phyloP scores from a whole-genome alignment of 2,113 vertebrate species.

The Leptosomus discolor region DNA sequence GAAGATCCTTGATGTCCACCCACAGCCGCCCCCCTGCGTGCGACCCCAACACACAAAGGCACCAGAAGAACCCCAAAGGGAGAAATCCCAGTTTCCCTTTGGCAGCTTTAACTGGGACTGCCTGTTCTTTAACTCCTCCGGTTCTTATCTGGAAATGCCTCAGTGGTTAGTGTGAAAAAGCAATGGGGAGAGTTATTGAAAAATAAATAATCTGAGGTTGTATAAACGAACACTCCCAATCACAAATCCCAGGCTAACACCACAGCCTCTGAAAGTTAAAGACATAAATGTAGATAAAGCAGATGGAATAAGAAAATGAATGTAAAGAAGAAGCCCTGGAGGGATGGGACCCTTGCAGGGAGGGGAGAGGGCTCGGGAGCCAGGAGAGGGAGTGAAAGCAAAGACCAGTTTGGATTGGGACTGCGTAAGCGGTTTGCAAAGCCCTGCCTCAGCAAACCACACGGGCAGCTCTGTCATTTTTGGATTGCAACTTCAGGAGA shows the following conservation, averaged over 20 bases:
- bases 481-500: neutral
- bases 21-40: too few relatives aligned
- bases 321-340: accelerated
- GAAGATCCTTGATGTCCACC: neutral
- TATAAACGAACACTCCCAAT: neutral
- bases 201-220: neutral
- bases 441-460: neutral
- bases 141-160: neutral
- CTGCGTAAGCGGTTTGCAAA: neutral
- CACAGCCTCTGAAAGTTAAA: neutral
- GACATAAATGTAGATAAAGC: neutral
- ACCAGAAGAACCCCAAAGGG: neutral
- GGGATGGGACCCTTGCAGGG: accelerated
- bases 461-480: accelerated
- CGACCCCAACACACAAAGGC: too few relatives aligned
- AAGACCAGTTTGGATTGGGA: neutral
- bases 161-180: neutral
- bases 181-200: neutral
- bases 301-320: neutral
- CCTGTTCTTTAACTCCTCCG: neutral
- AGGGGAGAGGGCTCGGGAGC: neutral
- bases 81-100: neutral
- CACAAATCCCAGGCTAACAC: neutral
- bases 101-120: neutral
- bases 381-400: accelerated